phyloP scores from a whole-genome alignment of 2,797 vertebrate genomes.

The Cryptoblepharus egeriae region DNA sequence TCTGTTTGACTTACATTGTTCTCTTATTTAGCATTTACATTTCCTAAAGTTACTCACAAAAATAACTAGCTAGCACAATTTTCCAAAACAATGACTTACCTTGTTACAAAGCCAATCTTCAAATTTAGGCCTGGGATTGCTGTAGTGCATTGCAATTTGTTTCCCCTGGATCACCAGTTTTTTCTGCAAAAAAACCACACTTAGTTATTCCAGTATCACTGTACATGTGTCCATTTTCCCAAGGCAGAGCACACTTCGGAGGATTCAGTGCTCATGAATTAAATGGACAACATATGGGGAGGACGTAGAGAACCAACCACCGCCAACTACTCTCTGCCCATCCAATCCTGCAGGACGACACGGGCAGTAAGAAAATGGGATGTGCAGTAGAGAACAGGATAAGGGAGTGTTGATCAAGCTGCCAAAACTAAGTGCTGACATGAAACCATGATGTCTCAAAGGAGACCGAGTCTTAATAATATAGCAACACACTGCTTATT shows the following conservation, averaged over 20 bases:
- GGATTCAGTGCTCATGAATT: constrained; percentile 86
- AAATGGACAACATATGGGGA: constrained; percentile 85
- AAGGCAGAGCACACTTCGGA: constrained; percentile 95
- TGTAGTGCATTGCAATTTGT: constrained; percentile 97
- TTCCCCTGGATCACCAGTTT: constrained; percentile 95
- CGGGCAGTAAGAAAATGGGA: constrained; percentile 83
- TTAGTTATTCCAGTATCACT: constrained; percentile 84
- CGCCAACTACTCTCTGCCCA: constrained; percentile 86
- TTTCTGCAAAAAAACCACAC: constrained; percentile 92
- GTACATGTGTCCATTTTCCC: constrained; percentile 81
- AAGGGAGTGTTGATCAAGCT: constrained; percentile 83
- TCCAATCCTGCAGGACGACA: constrained; percentile 83
- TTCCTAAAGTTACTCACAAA: neutral
- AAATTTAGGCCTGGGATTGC: constrained; percentile 97
- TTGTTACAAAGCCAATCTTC: constrained; percentile 99
- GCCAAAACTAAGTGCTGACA: constrained; percentile 80
- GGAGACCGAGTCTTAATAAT: constrained; percentile 77
- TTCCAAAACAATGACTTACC: constrained; percentile 73
- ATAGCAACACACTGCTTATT: constrained; percentile 67
- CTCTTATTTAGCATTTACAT: neutral
- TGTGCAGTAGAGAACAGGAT: constrained; percentile 80
- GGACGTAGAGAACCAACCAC: constrained; percentile 83
- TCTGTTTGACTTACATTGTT: neutral
- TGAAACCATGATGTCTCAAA: constrained; percentile 81
- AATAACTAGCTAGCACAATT: neutral